Evolutionary conservation across 2,797 vertebrate species (phyloP), one percentile per base, ranked within the genome.

Genomic region (Hemitrygon akajei): DNA sequence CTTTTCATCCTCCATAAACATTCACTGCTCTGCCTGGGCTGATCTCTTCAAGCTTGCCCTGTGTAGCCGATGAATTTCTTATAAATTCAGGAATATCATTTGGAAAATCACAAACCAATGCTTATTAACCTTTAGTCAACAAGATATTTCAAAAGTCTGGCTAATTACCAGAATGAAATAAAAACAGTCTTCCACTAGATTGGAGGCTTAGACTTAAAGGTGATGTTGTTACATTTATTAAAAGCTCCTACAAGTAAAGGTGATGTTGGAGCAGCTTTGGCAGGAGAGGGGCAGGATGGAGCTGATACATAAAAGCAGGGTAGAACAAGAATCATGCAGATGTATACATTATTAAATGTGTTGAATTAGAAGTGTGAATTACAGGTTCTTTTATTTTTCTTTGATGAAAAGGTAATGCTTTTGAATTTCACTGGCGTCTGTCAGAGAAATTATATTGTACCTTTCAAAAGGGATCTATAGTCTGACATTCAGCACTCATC

Each of bases 361-460:
- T 47, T 92, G 91, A 75, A 40, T 92, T 92, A 73, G 75, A 75
- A 56, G 71, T 16, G 27, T 27, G 27, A 71, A 92, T 75, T 92
- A 66, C 91, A 92, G 27, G 25, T 91, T 91, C 16, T 91, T 73
- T 91, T 47, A 91, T 92, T 47, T 75, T 92, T 47, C 91, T 75
- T 56, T 47, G 71, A 73, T 92, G 69, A 56, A 75, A 75, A 75
- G 71, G 37, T 27, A 27, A 92, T 56, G 69, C 25, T 56, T 91
- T 92, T 69, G 47, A 92, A 27, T 47, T 71, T 75, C 66, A 92
- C 69, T 30, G 40, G 56, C 30, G 40, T 76, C 91, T 47, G 71
- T 75, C 40, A 92, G 37, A 76, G 0, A 92, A 92, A 92, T 76
- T 75, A 92, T 75, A 30, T 40, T 75, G 71, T 25, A 76, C 56